These are phyloP conservation scores for Periophthalmus magnuspinnatus DNA, from an alignment of 2,797 vertebrate species.

Conservation along the genomic window DNA sequence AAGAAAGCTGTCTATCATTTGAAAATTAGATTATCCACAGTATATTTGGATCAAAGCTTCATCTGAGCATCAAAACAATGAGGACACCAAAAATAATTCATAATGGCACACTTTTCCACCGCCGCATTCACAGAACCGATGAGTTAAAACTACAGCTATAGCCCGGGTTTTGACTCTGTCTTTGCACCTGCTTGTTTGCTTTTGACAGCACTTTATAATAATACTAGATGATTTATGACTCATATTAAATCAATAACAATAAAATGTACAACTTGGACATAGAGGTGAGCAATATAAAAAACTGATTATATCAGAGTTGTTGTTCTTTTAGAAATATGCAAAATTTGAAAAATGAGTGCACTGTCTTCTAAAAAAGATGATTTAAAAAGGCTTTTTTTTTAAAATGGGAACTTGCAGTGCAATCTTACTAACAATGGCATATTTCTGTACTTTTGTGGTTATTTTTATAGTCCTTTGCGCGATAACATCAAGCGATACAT, in stretches of 20 bases:
- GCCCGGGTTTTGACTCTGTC: constrained; percentile 20
- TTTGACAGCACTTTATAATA: constrained; percentile 22
- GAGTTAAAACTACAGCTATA: background rate
- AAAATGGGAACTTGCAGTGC: too few relatives aligned
- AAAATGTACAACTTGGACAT: background rate
- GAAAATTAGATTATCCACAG: background rate
- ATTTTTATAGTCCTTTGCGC: too few relatives aligned
- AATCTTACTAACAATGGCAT: too few relatives aligned
- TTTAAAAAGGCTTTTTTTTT: too few relatives aligned
- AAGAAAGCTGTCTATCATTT: background rate
- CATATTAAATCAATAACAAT: constrained; percentile 14
- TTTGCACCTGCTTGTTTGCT: constrained; percentile 33
- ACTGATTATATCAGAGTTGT: background rate
- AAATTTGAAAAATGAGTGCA: background rate
- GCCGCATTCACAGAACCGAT: constrained; percentile 10
- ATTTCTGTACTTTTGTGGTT: too few relatives aligned
- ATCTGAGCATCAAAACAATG: constrained; percentile 20
- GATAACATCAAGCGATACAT: background rate
- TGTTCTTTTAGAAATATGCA: background rate
- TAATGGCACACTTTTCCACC: background rate
- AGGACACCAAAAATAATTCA: constrained; percentile 27
- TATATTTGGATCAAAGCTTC: constrained; percentile 29
- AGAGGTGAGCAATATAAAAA: background rate
- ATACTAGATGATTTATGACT: constrained; percentile 17
- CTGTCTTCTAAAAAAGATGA: background rate